These are phyloP conservation scores for Dreissena rostriformis DNA, from an alignment of 1,140 invertebrate species.

Conservation along the genomic window DNA sequence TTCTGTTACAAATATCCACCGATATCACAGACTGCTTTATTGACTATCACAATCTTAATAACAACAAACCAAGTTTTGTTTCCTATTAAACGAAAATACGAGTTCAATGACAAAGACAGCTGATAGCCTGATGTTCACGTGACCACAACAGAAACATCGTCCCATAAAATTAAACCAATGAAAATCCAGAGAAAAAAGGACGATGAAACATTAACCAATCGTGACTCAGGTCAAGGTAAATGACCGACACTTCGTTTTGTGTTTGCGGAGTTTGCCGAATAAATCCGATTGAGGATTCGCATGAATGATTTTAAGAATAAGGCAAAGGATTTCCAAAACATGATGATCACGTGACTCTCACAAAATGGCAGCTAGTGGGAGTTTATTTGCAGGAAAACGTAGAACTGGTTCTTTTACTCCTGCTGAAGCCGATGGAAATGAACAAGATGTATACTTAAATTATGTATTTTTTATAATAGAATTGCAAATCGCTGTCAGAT, in stretches of 20 bases:
- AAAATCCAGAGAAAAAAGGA: slow-evolving; percentile 21
- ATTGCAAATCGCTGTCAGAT: too few species aligned
- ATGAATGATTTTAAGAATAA: neutral
- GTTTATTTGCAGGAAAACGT: slow-evolving; percentile 75
- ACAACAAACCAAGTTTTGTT: too few species aligned
- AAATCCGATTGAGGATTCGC: too few species aligned
- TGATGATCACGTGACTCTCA: slow-evolving; percentile 63
- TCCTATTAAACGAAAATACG: too few species aligned
- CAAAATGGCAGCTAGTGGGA: slow-evolving; percentile 77
- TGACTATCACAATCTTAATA: too few species aligned
- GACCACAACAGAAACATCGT: slow-evolving; percentile 58
- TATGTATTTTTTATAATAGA: too few species aligned
- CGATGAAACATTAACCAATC: slow-evolving; percentile 15
- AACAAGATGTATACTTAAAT: slow-evolving; percentile 71
- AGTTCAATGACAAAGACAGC: neutral
- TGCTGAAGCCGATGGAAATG: slow-evolving; percentile 76
- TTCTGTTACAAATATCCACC: too few species aligned
- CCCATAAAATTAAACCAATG: slow-evolving; percentile 50
- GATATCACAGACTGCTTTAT: too few species aligned
- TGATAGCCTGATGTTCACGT: slow-evolving; percentile 57
- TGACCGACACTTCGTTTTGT: neutral
- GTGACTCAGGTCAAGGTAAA: slow-evolving; percentile 32
- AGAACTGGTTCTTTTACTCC: slow-evolving; percentile 69
- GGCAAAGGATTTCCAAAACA: neutral
- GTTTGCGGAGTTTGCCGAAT: neutral